A percentile compares a stretch with the other conserved stretches of the same genome.
Evolutionary conservation across 2,113 vertebrate genomes (phyloP).

Genomic region (Gobius niger): DNA sequence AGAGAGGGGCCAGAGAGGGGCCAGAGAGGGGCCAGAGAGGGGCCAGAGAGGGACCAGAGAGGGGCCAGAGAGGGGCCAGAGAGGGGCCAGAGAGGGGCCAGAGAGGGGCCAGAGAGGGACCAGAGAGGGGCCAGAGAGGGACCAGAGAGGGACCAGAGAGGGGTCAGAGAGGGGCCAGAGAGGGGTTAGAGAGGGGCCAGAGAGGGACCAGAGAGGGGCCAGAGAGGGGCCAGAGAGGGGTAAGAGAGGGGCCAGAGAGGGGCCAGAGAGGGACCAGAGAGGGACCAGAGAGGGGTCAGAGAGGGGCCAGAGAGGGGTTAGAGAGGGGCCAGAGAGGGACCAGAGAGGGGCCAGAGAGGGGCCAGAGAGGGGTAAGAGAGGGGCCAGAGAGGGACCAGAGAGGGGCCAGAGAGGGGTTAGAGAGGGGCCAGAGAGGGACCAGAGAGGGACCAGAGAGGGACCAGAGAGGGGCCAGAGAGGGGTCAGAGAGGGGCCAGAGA

Average conservation of each 20-base stretch:
- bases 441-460: constrained; percentile 32
- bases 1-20: neutral
- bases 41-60: neutral
- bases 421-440: constrained; percentile 63
- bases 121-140: neutral
- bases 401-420: neutral
- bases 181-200: neutral
- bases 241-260: neutral
- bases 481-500: neutral
- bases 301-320: neutral
- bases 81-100: neutral
- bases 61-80: neutral
- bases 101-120: neutral
- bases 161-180: too few species aligned
- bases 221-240: neutral
- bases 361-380: constrained; percentile 76
- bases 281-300: too few species aligned
- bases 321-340: too few species aligned
- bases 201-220: neutral
- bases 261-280: neutral
- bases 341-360: neutral
- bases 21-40: neutral
- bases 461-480: neutral
- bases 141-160: neutral
- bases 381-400: neutral